A percentile compares a stretch with the other conserved stretches of the same genome.
Conservation (phyloP, 2,113 vertebrate genomes). For the Parotia lawesii region DNA sequence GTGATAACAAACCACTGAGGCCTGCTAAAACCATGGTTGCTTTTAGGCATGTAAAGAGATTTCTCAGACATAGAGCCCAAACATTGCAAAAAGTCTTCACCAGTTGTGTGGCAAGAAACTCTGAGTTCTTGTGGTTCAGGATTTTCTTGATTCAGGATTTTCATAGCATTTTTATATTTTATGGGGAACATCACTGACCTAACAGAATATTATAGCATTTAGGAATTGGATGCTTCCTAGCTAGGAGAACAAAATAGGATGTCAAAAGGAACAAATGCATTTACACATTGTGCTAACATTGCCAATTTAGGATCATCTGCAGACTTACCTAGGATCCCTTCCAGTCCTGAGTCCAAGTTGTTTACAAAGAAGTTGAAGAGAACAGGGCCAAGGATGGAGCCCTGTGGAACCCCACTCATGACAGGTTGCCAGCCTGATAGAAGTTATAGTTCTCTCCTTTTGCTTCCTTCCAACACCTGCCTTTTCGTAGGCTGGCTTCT, state of each 20-base stretch:
- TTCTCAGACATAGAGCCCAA: neutral
- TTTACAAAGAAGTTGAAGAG: neutral
- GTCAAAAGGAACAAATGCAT: neutral
- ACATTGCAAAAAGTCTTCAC: neutral
- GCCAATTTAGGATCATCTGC: neutral
- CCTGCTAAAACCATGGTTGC: neutral
- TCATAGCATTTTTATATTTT: neutral
- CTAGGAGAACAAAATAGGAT: neutral
- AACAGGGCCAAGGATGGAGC: neutral
- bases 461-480: neutral
- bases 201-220: neutral
- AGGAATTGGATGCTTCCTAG: neutral
- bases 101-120: neutral
- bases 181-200: neutral
- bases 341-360: neutral
- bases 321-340: neutral
- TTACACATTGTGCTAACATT: neutral
- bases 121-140: neutral
- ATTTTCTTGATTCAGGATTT: neutral
- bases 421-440: neutral
- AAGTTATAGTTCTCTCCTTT: neutral
- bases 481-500: neutral
- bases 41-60: neutral
- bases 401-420: neutral
- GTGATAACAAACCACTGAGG: neutral